Percentiles rank a stretch among this genome's conserved stretches.
These are phyloP conservation scores for Aptenodytes forsteri DNA, from an alignment of 2,113 vertebrate species.

Conservation along the genomic window DNA sequence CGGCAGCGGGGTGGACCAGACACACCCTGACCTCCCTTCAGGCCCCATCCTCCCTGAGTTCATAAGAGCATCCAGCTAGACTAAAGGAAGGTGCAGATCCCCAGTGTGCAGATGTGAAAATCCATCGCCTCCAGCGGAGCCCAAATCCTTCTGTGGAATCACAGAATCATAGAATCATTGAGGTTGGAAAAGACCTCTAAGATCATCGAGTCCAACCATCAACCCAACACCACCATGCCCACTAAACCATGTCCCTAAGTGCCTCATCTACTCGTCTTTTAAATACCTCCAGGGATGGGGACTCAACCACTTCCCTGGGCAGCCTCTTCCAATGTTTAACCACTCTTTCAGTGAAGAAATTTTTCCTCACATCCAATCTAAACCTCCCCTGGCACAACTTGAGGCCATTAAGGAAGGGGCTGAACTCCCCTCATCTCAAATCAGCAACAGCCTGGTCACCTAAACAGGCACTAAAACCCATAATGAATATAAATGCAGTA, in stretches of 20 bases:
- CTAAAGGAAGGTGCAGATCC: neutral
- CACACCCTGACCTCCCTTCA: neutral
- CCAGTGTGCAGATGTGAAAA: neutral
- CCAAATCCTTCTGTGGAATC: neutral
- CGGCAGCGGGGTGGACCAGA: neutral
- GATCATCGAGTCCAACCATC: no score
- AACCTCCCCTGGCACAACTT: no score
- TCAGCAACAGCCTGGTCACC: neutral
- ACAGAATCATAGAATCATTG: no score
- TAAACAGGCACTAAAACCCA: neutral
- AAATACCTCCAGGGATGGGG: no score
- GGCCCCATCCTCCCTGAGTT: neutral
- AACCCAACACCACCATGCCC: no score
- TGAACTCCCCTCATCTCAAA: neutral
- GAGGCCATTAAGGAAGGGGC: neutral
- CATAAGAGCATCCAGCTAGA: neutral
- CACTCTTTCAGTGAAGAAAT: no score
- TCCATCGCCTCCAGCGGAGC: neutral
- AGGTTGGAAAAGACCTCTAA: no score
- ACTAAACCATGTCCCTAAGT: no score
- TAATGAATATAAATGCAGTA: neutral
- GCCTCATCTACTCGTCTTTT: no score
- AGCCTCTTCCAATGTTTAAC: no score
- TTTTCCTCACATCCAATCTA: no score
- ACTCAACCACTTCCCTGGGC: no score